Percentiles rank a stretch among this genome's conserved stretches.
Evolutionary conservation across 2,113 vertebrate genomes (phyloP).

Genomic region (Tauraco erythrolophus): DNA sequence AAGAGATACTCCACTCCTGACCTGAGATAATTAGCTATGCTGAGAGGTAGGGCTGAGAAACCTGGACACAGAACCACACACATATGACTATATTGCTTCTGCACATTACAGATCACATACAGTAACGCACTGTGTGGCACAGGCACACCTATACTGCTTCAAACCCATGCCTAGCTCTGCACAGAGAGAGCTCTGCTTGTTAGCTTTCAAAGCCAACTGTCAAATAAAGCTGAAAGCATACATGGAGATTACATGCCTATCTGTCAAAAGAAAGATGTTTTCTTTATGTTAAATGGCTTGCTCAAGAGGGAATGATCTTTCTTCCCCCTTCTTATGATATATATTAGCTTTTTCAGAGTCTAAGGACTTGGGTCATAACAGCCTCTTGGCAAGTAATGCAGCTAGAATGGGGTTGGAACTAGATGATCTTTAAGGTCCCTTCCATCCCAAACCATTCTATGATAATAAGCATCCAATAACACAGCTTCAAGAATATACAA

Average conservation of each 20-base stretch:
- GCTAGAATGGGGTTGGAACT: neutral
- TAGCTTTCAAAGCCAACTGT: neutral
- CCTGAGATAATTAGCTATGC: neutral
- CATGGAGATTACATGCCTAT: neutral
- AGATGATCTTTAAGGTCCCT: too few species aligned
- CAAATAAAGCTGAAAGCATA: neutral
- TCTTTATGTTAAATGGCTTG: neutral
- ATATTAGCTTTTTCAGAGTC: neutral
- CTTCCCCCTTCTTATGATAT: neutral
- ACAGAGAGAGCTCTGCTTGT: neutral
- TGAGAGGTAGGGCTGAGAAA: neutral
- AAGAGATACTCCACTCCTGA: neutral
- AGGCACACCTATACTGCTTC: neutral
- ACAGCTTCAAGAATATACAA: neutral
- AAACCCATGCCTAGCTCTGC: neutral
- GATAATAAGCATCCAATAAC: neutral
- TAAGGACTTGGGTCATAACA: neutral
- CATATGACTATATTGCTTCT: accelerated
- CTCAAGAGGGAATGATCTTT: neutral
- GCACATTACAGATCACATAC: accelerated
- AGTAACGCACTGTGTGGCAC: neutral
- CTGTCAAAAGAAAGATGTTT: neutral
- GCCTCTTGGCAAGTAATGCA: neutral
- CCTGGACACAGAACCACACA: neutral
- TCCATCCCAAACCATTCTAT: too few species aligned